These are phyloP conservation scores for Otis tarda DNA, from an alignment of 2,113 vertebrate species.

Conservation along the genomic window DNA sequence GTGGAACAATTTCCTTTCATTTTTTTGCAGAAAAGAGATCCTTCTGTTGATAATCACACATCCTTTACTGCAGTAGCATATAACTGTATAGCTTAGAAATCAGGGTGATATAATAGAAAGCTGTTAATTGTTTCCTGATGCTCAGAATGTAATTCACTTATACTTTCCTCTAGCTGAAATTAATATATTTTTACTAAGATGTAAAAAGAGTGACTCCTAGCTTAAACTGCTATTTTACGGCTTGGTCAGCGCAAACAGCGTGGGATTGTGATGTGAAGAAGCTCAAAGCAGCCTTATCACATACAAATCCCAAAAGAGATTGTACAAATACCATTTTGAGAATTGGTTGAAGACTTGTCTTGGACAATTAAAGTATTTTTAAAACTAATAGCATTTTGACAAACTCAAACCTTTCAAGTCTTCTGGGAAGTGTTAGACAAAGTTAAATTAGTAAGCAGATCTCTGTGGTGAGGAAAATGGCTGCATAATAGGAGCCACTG, in stretches of 20 bases:
- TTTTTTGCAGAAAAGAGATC: constrained; percentile 29
- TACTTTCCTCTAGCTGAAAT: not conserved
- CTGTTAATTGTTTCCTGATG: constrained; percentile 52
- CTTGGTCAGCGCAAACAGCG: not conserved
- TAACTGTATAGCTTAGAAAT: constrained; percentile 17
- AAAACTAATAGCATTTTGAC: not conserved
- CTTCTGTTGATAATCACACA: constrained; percentile 29
- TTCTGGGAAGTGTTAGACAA: not conserved
- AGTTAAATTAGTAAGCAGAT: not conserved
- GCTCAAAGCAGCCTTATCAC: not conserved
- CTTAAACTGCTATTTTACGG: not conserved
- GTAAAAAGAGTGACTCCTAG: not conserved
- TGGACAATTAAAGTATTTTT: not conserved
- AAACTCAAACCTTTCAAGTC: not conserved
- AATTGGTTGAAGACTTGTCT: not conserved
- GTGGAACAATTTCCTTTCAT: constrained; percentile 18
- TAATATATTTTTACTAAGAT: not conserved
- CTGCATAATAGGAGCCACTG: not conserved
- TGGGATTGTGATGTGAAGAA: not conserved
- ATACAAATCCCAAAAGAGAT: not conserved
- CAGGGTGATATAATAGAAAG: not conserved
- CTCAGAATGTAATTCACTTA: constrained; percentile 41
- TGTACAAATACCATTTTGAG: not conserved
- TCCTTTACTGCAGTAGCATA: constrained; percentile 1
- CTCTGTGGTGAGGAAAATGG: not conserved